Evolutionary conservation across 2,797 vertebrate species (phyloP).

Genomic region (Chelmon rostratus): DNA sequence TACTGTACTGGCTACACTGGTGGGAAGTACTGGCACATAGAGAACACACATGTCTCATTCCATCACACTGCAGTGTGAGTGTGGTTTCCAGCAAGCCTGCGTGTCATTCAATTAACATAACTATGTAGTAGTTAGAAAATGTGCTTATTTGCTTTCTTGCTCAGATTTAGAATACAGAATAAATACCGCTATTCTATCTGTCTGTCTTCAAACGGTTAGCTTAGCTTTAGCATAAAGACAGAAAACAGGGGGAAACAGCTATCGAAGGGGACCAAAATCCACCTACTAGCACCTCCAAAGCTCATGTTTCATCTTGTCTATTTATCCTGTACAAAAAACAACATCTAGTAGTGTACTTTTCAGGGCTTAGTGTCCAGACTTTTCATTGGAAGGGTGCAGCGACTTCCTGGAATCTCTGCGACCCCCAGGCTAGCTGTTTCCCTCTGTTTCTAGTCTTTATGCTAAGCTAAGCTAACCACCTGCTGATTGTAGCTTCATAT

Average conservation of each 20-base stretch:
- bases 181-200: neutral
- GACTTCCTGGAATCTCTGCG: neutral
- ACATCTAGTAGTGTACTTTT: too few relatives aligned
- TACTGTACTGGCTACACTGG: constrained; percentile 10
- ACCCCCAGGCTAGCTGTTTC: neutral
- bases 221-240: neutral
- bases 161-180: neutral
- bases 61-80: neutral
- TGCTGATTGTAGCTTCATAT: neutral
- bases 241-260: neutral
- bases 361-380: too few relatives aligned
- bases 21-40: neutral
- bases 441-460: neutral
- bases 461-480: neutral
- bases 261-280: neutral
- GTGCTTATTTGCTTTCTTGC: neutral
- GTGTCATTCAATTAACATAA: neutral
- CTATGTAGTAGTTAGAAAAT: neutral
- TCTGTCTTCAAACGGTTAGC: too few relatives aligned
- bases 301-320: neutral
- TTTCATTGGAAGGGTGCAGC: neutral
- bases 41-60: neutral
- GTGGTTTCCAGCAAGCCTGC: neutral
- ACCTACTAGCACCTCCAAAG: neutral
- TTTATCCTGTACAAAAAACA: too few relatives aligned